Base-by-base conservation (phyloP, 2,797 vertebrate species). In the Perodicticus potto region DNA sequence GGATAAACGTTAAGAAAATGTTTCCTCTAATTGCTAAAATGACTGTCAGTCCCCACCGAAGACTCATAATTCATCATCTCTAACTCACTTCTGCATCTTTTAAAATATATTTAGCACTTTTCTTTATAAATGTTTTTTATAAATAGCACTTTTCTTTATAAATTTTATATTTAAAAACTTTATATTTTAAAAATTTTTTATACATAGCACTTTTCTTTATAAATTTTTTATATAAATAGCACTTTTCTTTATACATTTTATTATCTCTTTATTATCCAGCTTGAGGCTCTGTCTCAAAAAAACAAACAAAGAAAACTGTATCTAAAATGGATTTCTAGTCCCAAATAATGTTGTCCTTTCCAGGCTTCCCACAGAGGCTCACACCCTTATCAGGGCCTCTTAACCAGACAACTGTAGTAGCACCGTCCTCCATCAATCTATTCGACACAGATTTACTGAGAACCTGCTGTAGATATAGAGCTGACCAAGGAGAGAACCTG, bases 11-110 rank as follows among this genome's bases (percentile, higher is more conserved):
- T 59, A 81, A 72, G 34, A 69, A 67, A 76, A 72, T 12, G 63
- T 97, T 90, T 97, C 74, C 63, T 94, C 84, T 57, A 67, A 10
- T 22, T 61, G n/a, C 20, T 61, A 81, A 91, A 83, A 83, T 85
- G 95, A 92, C 4, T 82, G 37, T 86, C n/a, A 78, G 19, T 76
- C 17, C 32, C 43, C n/a, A 89, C 6, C 37, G 29, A 94, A 72
- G 78, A 7, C 77, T 55, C 65, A 80, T 43, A 76, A 82, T 32
- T 67, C 37, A 88, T 37, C 12, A 57, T 90, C 45, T 22, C 16
- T 78, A 77, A 59, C 9, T 29, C 53, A 45, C 3, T 55, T 86
- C 22, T 92, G 40, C 29, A 61, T 77, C 59, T 90, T 78, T 67
- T 8, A 49, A 89, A 92, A 72, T 57, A 85, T 8, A 63, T 81